Percentiles rank a stretch among this genome's conserved stretches.
These are phyloP conservation scores for Diaphora mendica DNA, from an alignment of 2,888 invertebrate genomes.

Conservation along the genomic window DNA sequence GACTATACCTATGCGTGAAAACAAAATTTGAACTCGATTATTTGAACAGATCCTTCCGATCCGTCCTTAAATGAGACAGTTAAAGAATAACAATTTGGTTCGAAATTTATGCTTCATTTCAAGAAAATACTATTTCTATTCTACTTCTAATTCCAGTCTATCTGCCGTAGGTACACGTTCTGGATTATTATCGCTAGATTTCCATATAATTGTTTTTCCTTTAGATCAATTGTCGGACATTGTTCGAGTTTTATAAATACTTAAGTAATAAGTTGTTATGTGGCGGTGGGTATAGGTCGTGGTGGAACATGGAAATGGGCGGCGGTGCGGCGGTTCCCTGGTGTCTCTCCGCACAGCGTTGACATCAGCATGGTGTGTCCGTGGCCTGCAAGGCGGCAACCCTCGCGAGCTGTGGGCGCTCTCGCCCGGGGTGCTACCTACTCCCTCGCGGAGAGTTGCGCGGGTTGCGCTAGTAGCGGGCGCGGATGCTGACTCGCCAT, in stretches of 20 bases:
- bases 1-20: no score
- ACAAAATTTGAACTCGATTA: no score
- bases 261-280: not conserved
- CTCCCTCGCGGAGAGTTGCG: slow-evolving; percentile 43
- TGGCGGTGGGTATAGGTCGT: slow-evolving; percentile 50
- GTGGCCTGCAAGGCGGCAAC: slow-evolving; percentile 41
- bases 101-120: no score
- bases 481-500: slow-evolving; percentile 25
- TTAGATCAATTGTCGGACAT: not conserved
- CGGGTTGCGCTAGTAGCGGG: slow-evolving; percentile 44
- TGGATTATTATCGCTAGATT: no score
- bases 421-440: slow-evolving; percentile 49
- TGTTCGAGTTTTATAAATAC: not conserved
- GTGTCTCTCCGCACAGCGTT: slow-evolving; percentile 64
- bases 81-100: no score
- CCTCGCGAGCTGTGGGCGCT: slow-evolving; percentile 56
- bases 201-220: no score
- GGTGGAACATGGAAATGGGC: slow-evolving; percentile 58
- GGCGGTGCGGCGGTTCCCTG: slow-evolving; percentile 55
- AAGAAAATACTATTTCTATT: no score
- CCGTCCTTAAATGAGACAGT: no score
- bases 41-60: no score
- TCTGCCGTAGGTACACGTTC: no score
- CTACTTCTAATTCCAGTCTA: no score
- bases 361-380: slow-evolving; percentile 63